phyloP scores from a whole-genome alignment of 2,113 vertebrate genomes.

The Podilymbus podiceps region DNA sequence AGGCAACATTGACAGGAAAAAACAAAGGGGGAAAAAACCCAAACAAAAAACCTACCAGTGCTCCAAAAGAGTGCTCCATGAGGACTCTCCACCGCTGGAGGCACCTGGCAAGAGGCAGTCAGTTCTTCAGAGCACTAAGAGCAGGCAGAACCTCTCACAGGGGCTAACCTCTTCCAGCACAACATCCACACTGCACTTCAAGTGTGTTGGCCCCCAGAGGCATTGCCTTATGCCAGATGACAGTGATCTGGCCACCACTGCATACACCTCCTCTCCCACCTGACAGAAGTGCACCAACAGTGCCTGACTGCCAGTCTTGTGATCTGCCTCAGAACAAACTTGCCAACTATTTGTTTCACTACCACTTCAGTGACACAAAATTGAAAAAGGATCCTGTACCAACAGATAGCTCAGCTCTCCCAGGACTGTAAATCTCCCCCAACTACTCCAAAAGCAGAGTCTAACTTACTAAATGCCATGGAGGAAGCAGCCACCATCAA shows the following conservation, averaged over 20 bases:
- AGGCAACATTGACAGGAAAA: not conserved
- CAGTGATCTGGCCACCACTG: not conserved
- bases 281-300: accelerated
- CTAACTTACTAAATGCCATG: not conserved
- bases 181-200: not conserved
- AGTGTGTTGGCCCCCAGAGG: not conserved
- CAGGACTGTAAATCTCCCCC: not conserved
- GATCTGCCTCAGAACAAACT: not conserved
- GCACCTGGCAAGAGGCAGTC: not conserved
- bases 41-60: not conserved
- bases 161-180: not conserved
- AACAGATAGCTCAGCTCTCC: not conserved
- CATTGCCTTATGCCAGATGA: accelerated
- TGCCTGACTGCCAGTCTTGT: not conserved
- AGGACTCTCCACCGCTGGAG: not conserved
- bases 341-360: not conserved
- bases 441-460: not conserved
- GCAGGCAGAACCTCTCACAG: not conserved
- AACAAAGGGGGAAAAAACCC: not conserved
- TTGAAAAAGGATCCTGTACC: not conserved
- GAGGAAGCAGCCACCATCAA: not conserved
- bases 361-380: accelerated
- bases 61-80: not conserved
- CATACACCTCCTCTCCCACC: not conserved
- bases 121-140: not conserved